phyloP scores from a whole-genome alignment of 2,797 vertebrate genomes.

The Champsocephalus esox region DNA sequence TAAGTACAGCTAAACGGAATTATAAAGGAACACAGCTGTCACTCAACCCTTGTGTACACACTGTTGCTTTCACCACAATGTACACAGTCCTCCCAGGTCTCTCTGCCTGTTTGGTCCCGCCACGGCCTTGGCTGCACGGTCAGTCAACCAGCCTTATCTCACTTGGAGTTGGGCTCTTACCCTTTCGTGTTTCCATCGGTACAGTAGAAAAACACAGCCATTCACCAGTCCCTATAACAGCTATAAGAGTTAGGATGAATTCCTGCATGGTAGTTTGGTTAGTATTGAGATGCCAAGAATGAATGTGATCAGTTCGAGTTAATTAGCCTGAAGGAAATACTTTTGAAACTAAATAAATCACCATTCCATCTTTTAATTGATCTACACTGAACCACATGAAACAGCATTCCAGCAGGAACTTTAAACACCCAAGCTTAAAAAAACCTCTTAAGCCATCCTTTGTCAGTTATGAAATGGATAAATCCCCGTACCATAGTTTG shows the following conservation, averaged over 20 bases:
- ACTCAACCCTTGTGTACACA: slow-evolving; percentile 63
- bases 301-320: not conserved
- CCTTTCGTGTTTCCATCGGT: not conserved
- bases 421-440: not conserved
- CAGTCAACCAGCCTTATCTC: slow-evolving; percentile 78
- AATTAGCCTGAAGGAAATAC: not conserved
- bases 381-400: not conserved
- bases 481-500: slow-evolving; percentile 35
- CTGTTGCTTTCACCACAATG: slow-evolving; percentile 57
- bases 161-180: slow-evolving; percentile 2
- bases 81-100: slow-evolving; percentile 52
- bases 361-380: not conserved
- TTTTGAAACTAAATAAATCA: not conserved
- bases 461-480: slow-evolving; percentile 33
- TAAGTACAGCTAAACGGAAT: slow-evolving; percentile 24
- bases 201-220: not conserved
- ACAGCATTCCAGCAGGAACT: not conserved
- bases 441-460: slow-evolving; percentile 8
- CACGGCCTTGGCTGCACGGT: slow-evolving; percentile 73
- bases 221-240: not conserved
- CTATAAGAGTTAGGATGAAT: not conserved
- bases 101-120: slow-evolving; percentile 60
- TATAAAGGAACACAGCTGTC: slow-evolving; percentile 47
- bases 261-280: not conserved
- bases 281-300: not conserved